These are phyloP conservation scores for Pyrgilauda ruficollis DNA, from an alignment of 2,113 vertebrate genomes.

Conservation along the genomic window DNA sequence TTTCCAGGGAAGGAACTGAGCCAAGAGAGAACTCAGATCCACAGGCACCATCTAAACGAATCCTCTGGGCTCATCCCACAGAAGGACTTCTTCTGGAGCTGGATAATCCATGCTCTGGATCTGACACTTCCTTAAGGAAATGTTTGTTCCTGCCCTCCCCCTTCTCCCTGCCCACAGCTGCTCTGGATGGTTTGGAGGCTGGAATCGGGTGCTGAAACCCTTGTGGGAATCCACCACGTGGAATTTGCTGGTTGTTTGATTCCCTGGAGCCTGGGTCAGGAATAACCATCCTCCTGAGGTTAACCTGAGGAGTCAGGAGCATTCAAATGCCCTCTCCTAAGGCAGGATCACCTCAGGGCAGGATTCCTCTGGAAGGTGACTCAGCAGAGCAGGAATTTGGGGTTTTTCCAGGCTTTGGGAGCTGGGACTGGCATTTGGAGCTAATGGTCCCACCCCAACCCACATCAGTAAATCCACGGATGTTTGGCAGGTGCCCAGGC, in stretches of 20 bases:
- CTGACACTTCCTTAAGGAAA: not conserved
- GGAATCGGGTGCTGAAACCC: not conserved
- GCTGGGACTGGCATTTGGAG: not conserved
- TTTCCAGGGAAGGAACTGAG: not conserved
- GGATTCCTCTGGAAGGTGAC: not conserved
- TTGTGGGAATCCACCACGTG: accelerated
- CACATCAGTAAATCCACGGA: not conserved
- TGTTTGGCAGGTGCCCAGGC: not conserved
- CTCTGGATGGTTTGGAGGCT: not conserved
- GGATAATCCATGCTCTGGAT: not conserved
- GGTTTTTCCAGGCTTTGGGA: not conserved
- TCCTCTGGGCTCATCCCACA: not conserved
- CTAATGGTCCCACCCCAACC: not conserved
- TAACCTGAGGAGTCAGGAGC: not conserved
- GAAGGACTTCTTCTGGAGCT: not conserved
- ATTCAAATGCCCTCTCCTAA: not conserved
- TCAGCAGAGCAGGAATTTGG: not conserved
- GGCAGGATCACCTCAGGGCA: too few relatives aligned
- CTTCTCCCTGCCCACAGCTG: not conserved
- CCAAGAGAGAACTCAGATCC: not conserved
- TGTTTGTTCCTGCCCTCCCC: not conserved
- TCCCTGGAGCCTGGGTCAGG: not conserved
- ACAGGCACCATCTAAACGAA: not conserved
- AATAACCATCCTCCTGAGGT: not conserved
- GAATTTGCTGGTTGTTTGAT: not conserved